phyloP scores from a whole-genome alignment of 1,140 invertebrate species.

The Drosophila pachea region DNA sequence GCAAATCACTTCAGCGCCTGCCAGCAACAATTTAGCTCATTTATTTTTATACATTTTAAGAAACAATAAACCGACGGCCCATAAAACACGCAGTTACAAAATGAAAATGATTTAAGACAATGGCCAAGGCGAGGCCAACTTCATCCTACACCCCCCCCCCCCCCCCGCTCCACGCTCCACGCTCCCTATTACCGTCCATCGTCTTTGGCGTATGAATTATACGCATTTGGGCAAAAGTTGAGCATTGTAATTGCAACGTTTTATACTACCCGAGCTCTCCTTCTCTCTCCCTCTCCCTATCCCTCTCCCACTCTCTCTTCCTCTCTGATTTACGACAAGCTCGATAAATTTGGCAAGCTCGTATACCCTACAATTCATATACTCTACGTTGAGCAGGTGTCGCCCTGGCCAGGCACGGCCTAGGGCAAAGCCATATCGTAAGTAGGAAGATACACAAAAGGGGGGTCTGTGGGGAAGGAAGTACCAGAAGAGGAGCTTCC shows the following conservation, averaged over 20 bases:
- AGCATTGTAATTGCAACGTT: slow-evolving; percentile 55
- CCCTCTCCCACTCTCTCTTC: not conserved
- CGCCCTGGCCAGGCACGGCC: too few relatives aligned
- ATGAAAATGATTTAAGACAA: slow-evolving; percentile 74
- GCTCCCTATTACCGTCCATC: not conserved
- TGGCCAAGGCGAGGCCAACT: slow-evolving; percentile 18
- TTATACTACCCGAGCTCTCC: slow-evolving; percentile 32
- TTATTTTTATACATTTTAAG: slow-evolving; percentile 76
- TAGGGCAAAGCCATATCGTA: too few relatives aligned
- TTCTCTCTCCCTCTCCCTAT: slow-evolving; percentile 5
- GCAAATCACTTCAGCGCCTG: slow-evolving; percentile 57
- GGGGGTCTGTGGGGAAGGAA: too few relatives aligned
- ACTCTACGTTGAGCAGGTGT: too few relatives aligned
- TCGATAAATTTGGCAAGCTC: too few relatives aligned
- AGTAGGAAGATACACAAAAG: too few relatives aligned
- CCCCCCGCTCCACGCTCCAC: not conserved
- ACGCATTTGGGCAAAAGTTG: slow-evolving; percentile 41
- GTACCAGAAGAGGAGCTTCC: too few relatives aligned
- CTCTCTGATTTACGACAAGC: slow-evolving; percentile 12
- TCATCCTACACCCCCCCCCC: not conserved
- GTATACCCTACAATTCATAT: too few relatives aligned
- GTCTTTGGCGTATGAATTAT: slow-evolving; percentile 39
- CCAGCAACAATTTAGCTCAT: slow-evolving; percentile 61
- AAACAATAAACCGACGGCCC: slow-evolving; percentile 76
- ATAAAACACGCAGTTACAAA: slow-evolving; percentile 75